Evolutionary conservation across 2,888 invertebrate species (phyloP), one percentile per base, ranked within the genome.

Genomic region (Corbicula japonica): DNA sequence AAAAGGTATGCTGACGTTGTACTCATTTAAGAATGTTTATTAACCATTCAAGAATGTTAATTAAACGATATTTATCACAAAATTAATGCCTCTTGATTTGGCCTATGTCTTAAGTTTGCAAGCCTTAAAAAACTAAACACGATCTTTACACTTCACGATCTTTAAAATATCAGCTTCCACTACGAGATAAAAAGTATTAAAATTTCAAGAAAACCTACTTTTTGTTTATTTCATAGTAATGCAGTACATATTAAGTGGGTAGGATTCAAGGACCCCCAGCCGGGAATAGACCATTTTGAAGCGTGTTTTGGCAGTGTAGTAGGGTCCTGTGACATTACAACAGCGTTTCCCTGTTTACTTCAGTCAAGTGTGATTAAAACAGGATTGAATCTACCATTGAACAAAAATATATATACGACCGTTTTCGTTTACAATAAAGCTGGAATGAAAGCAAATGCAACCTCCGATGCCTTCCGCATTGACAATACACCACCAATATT

Each of bases 201-300:
- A n/a, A n/a, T n/a, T n/a, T n/a, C n/a, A n/a, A n/a, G n/a, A n/a
- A n/a, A n/a, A n/a, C n/a, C n/a, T n/a, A n/a, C 23, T n/a, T n/a
- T n/a, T n/a, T n/a, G n/a, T n/a, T 54, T 52, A n/a, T n/a, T 34
- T 74, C 68, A 0, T 63, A 76, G 76, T 12, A 34, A 48, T 0
- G 61, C 71, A 0, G 26, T 77, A 2, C 58, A 77, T 28, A 50
- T 73, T 0, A 32, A 52, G 12, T 83, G 85, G 83, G n/a, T 28
- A 0, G 80, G 72, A 23, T 85, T 83, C 76, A 65, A 65, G 44
- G 85, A 85, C 46, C 71, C 83, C 12, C 80, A 85, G 32, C 80
- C 83, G 28, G 76, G 68, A 18, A 71, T 85, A 18, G 68, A 71
- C 12, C 63, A 62, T 34, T 85, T 74, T 50, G 75, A 77, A 26